Base-by-base conservation (phyloP, 2,888 invertebrate species). In the Eupithecia exiguata region DNA sequence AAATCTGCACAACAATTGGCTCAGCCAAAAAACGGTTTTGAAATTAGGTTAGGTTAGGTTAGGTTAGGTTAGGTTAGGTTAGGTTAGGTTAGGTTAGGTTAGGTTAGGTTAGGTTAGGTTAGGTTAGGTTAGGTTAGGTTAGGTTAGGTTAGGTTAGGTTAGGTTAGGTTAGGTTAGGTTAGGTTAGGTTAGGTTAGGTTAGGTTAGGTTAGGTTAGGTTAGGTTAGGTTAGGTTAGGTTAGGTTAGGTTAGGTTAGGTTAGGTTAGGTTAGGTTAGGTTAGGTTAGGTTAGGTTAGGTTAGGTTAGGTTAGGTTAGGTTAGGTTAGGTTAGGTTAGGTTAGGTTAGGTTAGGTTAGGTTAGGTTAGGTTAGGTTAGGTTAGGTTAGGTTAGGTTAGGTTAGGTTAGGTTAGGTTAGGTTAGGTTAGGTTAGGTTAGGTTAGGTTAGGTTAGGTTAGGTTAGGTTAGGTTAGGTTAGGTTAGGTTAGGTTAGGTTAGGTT, bases 271-370 rank as follows among this genome's bases (percentile, higher is more conserved):
- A 80, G 81, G 80, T 81, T 82, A 82, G 82, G 82, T 82, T 82
- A 81, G 83, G 83, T 83, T 83, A 79, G 81, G 81, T 80, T 80
- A 81, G 82, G 81, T 81, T 79, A 79, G 80, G 80, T 80, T 81
- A 77, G 80, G 80, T 79, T 80, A 78, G 78, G 81, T 78, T 79
- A 77, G 78, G 80, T 77, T 74, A 75, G 74, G 78, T 77, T 77
- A 76, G 78, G 75, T 77, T 79, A 77, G 81, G 78, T 78, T 78
- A 78, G 79, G 79, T 78, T 78, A 74, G 79, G 77, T 78, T 77
- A 78, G 77, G 79, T 78, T 78, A 77, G 77, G 79, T 79, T 78
- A 78, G 40, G 40, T 40, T 40, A 40, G 40, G 40, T 40, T 40
- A 40, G 40, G 40, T 40, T 40, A 40, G 40, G 40, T 40, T 40